Evolutionary conservation across 2,113 vertebrate species (phyloP), one percentile per base, ranked within the genome.

Genomic region (Pterocles gutturalis): DNA sequence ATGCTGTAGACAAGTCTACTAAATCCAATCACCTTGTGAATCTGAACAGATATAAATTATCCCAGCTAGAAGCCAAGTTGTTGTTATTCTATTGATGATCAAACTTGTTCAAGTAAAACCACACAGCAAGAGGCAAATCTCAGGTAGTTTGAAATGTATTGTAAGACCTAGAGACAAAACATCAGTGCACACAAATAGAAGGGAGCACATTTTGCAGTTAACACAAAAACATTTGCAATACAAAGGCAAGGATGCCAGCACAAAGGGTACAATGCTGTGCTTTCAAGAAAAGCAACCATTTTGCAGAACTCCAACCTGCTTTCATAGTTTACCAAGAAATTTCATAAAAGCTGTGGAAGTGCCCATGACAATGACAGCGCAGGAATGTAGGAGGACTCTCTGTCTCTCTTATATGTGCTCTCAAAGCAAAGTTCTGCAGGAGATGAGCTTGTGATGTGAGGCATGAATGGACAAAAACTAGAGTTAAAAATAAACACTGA

Each of bases 401-500:
- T 91, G 87, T 90, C 66, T 90, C 66, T 83, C 82, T 65, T 77
- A n/a, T 46, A 78, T 14, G 34, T 2, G 11, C 53, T 90, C 76
- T 90, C 54, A 96, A 83, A 96, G 93, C 0, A 0, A 72, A 41
- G 28, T 86, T 91, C 93, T 83, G 92, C 49, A 3, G 93, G 95
- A 90, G 96, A 94, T 4, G 4, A 49, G 85, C 90, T 70, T 94
- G 71, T 96, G 92, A 95, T 95, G 83, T 93, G 92, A 82, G 78
- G 79, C 71, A 70, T 29, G 87, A 96, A 90, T 1, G 66, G 90
- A 93, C 71, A 97, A 93, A 97, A 96, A 96, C 75, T 90, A 77
- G 90, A 91, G 82, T 93, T 94, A 96, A 97, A 94, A 96, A 96
- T 96, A 97, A 97, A 96, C 92, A 94, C 64, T 2, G 72, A 91